Evolutionary conservation across 37 sponge, comb jelly and placozoan genomes (phyloP), one percentile per base, ranked within the genome.

Genomic region (Aphrocallistes beatrix): DNA sequence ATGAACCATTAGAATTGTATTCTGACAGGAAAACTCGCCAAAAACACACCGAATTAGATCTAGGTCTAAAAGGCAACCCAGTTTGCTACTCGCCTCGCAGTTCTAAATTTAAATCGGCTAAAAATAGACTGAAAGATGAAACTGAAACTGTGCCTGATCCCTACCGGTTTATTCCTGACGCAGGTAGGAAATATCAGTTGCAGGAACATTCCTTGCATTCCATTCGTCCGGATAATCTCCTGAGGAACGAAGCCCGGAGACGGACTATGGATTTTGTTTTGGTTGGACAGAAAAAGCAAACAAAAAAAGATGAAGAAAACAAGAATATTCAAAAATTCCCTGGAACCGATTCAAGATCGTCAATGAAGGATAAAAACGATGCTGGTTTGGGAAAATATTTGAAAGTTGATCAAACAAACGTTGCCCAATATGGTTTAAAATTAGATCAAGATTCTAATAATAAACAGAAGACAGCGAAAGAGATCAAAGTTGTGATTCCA

Each of bases 261-360:
- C 75, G 75, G 17, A 60, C 75, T 6, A 60, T 60, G 75, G 75
- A 60, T 60, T 60, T 60, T 60, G 75, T 60, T 25, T 28, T 60
- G n/a, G 34, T 60, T 28, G 75, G 75, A 32, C 75, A 60, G 8
- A 60, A 60, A 28, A 60, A 60, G 34, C 28, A 19, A 60, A 25
- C n/a, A 8, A 60, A 13, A 28, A 60, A 21, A 13, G n/a, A 60
- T 60, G 75, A 60, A 60, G 75, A 60, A 8, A 21, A 13, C 10
- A 60, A 60, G 21, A 6, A 8, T 19, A 8, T 6, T 32, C 75
- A 60, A 13, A 60, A 60, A 28, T 25, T 30, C 8, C n/a, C n/a
- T 30, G 28, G 34, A 60, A 60, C 75, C 1, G 8, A 25, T 3
- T 19, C 10, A 25, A 13, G n/a, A 19, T 25, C n/a, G 1, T 25